Conservation (phyloP, 2,888 invertebrate species). For the Apotomis turbidana region DNA sequence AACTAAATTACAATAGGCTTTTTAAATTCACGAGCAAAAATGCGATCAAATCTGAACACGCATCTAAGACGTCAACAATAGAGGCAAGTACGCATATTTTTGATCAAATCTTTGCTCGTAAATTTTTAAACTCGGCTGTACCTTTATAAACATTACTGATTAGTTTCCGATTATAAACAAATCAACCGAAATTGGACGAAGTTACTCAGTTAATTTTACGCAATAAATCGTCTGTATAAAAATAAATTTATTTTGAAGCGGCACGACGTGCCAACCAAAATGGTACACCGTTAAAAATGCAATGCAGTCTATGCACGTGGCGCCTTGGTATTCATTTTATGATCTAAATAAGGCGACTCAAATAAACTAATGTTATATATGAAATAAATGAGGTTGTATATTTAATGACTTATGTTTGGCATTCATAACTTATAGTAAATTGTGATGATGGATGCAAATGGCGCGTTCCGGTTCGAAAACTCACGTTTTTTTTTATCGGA, state of each 20-base stretch:
- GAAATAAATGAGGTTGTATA: conserved; percentile 70
- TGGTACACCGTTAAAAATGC: conserved; percentile 75
- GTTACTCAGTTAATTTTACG: conserved; percentile 35
- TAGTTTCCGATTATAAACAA: conserved; percentile 23
- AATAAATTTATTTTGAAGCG: conserved; percentile 53
- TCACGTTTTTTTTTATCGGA: conserved; percentile 23
- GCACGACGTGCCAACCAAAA: conserved; percentile 62
- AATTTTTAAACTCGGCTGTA: not conserved
- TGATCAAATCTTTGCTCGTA: too few species aligned
- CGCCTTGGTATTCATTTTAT: conserved; percentile 65
- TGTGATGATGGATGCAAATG: conserved; percentile 57
- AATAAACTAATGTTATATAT: conserved; percentile 69
- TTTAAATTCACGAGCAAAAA: too few species aligned
- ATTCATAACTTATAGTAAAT: conserved; percentile 59
- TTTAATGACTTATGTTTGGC: conserved; percentile 75
- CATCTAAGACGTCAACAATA: too few species aligned
- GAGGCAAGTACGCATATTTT: too few species aligned
- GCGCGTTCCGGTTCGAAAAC: conserved; percentile 26
- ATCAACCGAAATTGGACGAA: conserved; percentile 15
- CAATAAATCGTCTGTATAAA: conserved; percentile 49
- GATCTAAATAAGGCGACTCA: conserved; percentile 74
- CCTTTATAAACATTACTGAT: conserved; percentile 22
- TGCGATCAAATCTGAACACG: too few species aligned
- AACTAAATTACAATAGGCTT: conserved; percentile 42
- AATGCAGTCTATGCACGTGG: conserved; percentile 77